Conservation (phyloP, 2,113 vertebrate genomes). For the Dendrocopos noguchii region DNA sequence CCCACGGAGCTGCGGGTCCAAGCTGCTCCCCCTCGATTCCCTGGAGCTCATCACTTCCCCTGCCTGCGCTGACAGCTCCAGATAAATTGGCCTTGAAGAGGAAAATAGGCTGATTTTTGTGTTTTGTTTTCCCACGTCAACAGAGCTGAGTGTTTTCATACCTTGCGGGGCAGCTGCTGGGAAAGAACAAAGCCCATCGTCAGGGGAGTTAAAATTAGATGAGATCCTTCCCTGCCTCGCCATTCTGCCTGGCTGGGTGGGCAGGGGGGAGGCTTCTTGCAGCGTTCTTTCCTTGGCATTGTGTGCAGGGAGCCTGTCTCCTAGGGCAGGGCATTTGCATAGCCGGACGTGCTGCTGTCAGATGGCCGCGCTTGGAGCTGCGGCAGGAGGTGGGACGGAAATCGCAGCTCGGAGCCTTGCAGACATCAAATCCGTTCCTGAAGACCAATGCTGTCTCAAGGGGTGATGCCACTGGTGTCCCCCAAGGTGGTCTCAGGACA, state of each 20-base stretch:
- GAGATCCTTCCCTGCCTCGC: conserved; percentile 1
- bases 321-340: neutral
- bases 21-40: neutral
- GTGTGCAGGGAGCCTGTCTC: neutral
- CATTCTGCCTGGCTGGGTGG: neutral
- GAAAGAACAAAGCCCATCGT: conserved; percentile 39
- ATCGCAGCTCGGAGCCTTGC: neutral
- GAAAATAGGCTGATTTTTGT: conserved; percentile 50
- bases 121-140: conserved; percentile 55
- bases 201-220: conserved; percentile 58
- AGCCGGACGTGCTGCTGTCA: neutral
- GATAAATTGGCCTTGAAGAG: conserved; percentile 50
- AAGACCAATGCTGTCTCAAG: rapidly evolving
- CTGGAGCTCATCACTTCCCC: neutral
- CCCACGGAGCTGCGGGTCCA: neutral
- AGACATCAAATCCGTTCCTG: neutral
- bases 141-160: conserved; percentile 49
- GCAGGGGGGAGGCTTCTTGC: neutral
- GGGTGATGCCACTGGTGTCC: neutral
- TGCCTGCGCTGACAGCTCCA: neutral
- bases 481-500: neutral
- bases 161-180: conserved; percentile 53
- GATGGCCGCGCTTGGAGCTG: rapidly evolving
- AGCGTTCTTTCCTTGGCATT: rapidly evolving
- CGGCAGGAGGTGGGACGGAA: neutral